Evolutionary conservation across 1,140 invertebrate genomes (phyloP).

Genomic region (Medauroidea extradentata): DNA sequence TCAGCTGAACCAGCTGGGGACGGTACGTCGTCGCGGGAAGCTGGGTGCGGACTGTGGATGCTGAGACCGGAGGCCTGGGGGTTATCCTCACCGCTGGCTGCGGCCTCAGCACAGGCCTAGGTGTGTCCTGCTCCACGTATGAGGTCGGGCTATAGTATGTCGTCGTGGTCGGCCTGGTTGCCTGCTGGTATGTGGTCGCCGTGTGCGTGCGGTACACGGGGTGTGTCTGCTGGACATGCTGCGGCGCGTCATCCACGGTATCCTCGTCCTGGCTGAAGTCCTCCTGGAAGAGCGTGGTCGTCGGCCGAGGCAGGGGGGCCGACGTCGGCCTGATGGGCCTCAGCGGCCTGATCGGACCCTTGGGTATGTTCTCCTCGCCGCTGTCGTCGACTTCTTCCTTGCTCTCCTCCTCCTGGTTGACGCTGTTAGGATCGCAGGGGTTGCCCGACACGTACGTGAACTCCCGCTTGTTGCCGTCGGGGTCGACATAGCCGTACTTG

Average conservation of each 20-base stretch:
- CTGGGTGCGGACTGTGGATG: conserved; percentile 58
- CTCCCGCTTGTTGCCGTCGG: conserved; percentile 80
- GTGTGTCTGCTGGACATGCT: conserved; percentile 46
- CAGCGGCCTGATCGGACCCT: conserved; percentile 20
- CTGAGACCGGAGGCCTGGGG: conserved; percentile 34
- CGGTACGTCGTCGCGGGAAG: conserved; percentile 61
- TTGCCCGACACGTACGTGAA: conserved; percentile 90
- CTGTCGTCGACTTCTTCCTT: conserved; percentile 48
- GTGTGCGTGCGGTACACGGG: conserved; percentile 32
- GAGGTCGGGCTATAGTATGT: conserved; percentile 32
- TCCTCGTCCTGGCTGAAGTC: conserved; percentile 29
- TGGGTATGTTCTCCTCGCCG: conserved; percentile 36
- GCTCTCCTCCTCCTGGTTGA: conserved; percentile 53
- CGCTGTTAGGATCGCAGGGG: conserved; percentile 77
- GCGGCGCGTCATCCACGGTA: conserved; percentile 46
- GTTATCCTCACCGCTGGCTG: conserved; percentile 2
- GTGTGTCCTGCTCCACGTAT: conserved; percentile 9
- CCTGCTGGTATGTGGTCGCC: conserved; percentile 22
- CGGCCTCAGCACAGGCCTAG: background rate
- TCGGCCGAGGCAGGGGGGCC: conserved; percentile 37
- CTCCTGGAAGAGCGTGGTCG: conserved; percentile 37
- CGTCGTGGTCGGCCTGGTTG: conserved; percentile 17
- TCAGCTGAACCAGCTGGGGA: conserved; percentile 56
- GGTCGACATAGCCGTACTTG: conserved; percentile 85
- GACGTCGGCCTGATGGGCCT: conserved; percentile 11